phyloP scores from a whole-genome alignment of 2,113 vertebrate genomes.

The Cyanoramphus novaezelandiae region DNA sequence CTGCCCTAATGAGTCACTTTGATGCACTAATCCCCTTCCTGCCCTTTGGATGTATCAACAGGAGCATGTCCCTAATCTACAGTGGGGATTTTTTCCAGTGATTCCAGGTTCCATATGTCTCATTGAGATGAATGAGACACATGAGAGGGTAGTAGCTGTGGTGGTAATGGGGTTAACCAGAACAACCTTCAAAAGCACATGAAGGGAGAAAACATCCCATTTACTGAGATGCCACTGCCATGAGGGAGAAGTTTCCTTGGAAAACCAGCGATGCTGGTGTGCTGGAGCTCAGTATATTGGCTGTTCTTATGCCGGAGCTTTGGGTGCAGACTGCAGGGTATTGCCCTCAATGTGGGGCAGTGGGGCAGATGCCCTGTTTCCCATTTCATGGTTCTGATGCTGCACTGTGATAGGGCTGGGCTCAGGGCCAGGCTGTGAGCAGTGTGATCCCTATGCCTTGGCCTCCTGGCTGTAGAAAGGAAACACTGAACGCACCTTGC shows the following conservation, averaged over 20 bases:
- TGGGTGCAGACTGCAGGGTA: background rate
- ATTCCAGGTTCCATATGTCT: background rate
- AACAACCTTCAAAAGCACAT: background rate
- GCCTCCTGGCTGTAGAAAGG: background rate
- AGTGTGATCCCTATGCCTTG: fast-evolving
- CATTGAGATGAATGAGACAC: background rate
- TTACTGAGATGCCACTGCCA: background rate
- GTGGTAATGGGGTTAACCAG: background rate
- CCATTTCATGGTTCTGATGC: fast-evolving
- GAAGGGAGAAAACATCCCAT: background rate
- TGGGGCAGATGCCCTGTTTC: fast-evolving
- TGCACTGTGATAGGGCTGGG: fast-evolving
- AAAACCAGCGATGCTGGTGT: fast-evolving
- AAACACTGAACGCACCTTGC: background rate
- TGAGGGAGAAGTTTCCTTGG: background rate
- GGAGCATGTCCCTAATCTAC: background rate
- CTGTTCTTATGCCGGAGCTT: fast-evolving
- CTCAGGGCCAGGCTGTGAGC: background rate
- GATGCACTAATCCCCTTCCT: background rate
- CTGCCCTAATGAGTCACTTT: background rate
- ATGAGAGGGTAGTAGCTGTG: background rate
- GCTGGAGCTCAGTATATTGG: fast-evolving
- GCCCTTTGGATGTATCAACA: background rate
- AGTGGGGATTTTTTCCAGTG: background rate
- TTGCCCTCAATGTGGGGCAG: fast-evolving